A percentile compares a stretch with the other conserved stretches of the same genome.
These are phyloP conservation scores for Pipistrellus kuhlii DNA, from an alignment of 2,797 vertebrate species.

Conservation along the genomic window DNA sequence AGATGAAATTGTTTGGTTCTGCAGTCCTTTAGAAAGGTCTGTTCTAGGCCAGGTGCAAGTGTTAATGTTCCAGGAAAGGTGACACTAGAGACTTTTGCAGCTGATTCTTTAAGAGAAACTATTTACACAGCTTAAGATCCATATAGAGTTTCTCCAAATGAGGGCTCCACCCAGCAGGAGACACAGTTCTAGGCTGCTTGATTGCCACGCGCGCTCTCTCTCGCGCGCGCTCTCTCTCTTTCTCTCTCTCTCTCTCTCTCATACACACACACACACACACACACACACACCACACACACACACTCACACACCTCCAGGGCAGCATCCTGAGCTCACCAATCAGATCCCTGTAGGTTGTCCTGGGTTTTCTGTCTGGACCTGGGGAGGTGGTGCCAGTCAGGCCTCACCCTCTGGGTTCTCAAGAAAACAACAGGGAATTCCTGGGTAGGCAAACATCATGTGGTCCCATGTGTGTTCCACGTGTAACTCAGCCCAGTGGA, in stretches of 20 bases:
- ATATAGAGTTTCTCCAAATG: accelerated
- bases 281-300: too few relatives aligned
- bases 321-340: background rate
- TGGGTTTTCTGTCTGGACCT: background rate
- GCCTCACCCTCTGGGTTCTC: accelerated
- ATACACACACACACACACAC: too few relatives aligned
- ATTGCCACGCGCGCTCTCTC: accelerated
- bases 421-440: accelerated
- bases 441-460: background rate
- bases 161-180: accelerated
- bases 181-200: background rate
- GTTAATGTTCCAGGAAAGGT: background rate
- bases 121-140: accelerated
- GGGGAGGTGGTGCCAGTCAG: too few relatives aligned
- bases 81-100: background rate
- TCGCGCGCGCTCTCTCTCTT: background rate
- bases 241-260: background rate
- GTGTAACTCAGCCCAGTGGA: constrained; percentile 51
- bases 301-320: background rate
- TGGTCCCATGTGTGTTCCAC: background rate
- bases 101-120: background rate
- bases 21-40: background rate
- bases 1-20: background rate
- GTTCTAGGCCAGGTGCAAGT: background rate
- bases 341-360: background rate